Conservation (phyloP, 2,888 invertebrate species). For the Thera obeliscata region DNA sequence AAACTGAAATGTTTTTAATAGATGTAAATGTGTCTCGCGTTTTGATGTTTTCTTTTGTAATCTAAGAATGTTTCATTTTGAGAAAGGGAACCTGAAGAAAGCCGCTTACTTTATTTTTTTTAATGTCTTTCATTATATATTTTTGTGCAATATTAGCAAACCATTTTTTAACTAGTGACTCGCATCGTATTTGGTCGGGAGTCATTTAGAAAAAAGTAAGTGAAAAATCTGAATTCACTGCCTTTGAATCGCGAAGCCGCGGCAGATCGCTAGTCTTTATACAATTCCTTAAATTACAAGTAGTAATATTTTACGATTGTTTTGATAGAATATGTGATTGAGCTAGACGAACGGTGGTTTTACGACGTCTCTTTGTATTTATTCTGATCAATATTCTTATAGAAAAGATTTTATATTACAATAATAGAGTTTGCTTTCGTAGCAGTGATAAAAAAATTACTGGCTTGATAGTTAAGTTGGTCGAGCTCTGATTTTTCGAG, state of each 20-base stretch:
- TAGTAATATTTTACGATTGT: constrained; percentile 43
- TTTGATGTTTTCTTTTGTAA: constrained; percentile 37
- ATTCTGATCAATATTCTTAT: not conserved
- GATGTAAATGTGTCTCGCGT: constrained; percentile 50
- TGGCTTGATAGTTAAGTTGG: too few species aligned
- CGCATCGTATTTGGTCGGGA: too few species aligned
- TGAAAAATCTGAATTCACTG: too few species aligned
- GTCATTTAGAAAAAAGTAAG: too few species aligned
- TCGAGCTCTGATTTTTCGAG: too few species aligned
- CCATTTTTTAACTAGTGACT: not conserved
- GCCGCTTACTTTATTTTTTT: too few species aligned
- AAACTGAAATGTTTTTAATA: constrained; percentile 55
- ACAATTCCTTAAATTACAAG: constrained; percentile 28
- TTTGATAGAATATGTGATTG: constrained; percentile 22
- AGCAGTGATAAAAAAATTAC: not conserved
- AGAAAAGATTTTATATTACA: not conserved
- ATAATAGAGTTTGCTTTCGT: not conserved
- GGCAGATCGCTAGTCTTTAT: constrained; percentile 29
- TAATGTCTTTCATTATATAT: not conserved
- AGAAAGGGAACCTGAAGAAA: too few species aligned
- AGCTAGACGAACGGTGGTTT: not conserved
- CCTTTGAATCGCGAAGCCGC: too few species aligned
- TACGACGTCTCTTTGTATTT: not conserved
- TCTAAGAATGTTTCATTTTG: not conserved
- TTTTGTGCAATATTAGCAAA: not conserved